Conservation (phyloP, 2,888 invertebrate genomes). For the Pristionchus exspectatus region DNA sequence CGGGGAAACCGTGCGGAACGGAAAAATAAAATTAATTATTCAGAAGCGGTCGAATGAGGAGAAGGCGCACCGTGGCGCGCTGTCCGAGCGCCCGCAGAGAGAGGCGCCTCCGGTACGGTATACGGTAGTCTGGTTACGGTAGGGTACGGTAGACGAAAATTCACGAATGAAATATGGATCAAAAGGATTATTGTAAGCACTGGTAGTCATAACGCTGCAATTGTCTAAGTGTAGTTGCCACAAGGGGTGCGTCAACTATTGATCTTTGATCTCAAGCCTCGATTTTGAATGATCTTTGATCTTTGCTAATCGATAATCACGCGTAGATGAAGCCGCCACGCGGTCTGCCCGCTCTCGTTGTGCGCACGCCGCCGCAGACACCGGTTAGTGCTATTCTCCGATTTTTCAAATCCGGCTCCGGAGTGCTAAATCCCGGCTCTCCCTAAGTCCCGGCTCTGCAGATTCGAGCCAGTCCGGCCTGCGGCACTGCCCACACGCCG, state of each 20-base stretch:
- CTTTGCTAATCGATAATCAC: background rate
- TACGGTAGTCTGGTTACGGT: background rate
- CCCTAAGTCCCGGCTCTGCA: background rate
- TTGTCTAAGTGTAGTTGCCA: no score
- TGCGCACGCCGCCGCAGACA: background rate
- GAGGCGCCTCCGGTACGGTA: background rate
- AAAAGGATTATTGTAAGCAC: no score
- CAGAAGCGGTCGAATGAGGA: background rate
- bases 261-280: background rate
- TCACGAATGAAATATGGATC: no score
- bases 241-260: background rate
- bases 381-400: background rate
- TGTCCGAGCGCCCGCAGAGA: constrained; percentile 5
- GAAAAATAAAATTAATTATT: background rate
- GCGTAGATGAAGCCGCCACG: background rate
- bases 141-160: background rate
- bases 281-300: no score
- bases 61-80: background rate
- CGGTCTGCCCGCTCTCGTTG: background rate
- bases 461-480: background rate
- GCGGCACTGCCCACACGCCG: background rate
- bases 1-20: background rate
- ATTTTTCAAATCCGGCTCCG: background rate
- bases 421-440: background rate
- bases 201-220: no score